Conservation (phyloP, 1,140 invertebrate species). For the Polypedilum pembai region DNA sequence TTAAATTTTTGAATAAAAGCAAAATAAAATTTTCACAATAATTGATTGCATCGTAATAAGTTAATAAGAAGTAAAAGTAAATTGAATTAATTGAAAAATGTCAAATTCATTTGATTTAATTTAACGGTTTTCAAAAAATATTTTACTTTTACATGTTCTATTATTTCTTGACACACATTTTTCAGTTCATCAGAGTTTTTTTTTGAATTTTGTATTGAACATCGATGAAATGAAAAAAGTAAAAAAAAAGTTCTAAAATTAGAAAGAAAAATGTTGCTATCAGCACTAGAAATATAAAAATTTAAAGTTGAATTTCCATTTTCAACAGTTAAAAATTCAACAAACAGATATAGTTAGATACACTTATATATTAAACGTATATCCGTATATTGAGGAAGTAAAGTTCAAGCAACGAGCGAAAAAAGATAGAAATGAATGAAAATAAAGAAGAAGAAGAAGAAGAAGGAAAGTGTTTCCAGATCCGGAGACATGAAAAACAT, state of each 20-base stretch:
- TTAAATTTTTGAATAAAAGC: too few species aligned
- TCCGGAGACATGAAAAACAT: conserved; percentile 1
- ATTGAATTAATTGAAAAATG: too few species aligned
- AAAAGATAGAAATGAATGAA: background rate
- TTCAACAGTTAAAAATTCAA: too few species aligned
- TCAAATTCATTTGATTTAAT: too few species aligned
- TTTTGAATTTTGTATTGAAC: conserved; percentile 1
- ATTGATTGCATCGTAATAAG: too few species aligned
- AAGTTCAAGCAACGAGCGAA: background rate
- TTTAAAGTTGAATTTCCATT: conserved; percentile 15
- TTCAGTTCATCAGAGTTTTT: background rate
- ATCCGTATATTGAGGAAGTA: conserved; percentile 11
- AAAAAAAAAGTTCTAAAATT: background rate
- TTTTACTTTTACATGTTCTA: too few species aligned
- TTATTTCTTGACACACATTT: too few species aligned
- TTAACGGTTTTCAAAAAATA: too few species aligned
- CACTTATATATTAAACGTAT: background rate
- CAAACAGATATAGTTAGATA: too few species aligned
- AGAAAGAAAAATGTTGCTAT: background rate
- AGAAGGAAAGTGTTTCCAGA: conserved; percentile 17
- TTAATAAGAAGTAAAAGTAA: too few species aligned
- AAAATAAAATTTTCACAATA: too few species aligned
- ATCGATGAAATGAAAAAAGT: conserved; percentile 11
- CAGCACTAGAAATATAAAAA: background rate
- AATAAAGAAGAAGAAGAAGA: background rate